These are phyloP conservation scores for Beris morrisii DNA, from an alignment of 2,888 invertebrate genomes.

Conservation along the genomic window DNA sequence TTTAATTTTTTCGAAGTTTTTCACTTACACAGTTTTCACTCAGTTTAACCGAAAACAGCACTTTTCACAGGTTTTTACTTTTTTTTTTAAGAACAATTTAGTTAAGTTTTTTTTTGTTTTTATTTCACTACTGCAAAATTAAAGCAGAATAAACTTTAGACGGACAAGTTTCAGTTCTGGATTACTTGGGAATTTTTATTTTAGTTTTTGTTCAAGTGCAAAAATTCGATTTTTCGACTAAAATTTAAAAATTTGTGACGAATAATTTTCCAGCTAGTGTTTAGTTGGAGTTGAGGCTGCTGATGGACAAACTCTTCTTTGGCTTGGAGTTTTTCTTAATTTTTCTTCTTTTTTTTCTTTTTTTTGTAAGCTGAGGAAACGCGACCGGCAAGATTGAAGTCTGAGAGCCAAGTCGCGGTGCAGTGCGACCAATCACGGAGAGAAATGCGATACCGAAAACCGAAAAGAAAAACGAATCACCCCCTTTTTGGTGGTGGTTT, in stretches of 20 bases:
- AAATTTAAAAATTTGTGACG: slow-evolving; percentile 37
- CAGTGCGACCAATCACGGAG: slow-evolving; percentile 23
- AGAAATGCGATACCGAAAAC: not conserved
- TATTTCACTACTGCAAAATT: slow-evolving; percentile 16
- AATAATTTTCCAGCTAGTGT: slow-evolving; percentile 3
- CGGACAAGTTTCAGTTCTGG: slow-evolving; percentile 45
- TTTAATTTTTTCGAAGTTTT: too few species aligned
- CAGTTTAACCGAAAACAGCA: too few species aligned
- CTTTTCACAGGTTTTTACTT: not conserved
- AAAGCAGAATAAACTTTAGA: slow-evolving; percentile 55
- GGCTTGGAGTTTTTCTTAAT: slow-evolving; percentile 3
- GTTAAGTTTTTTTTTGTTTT: not conserved
- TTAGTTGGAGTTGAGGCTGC: slow-evolving; percentile 1
- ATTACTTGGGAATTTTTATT: not conserved
- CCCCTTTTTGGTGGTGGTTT: slow-evolving; percentile 6
- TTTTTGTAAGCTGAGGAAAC: slow-evolving; percentile 33
- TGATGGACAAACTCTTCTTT: not conserved
- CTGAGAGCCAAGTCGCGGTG: slow-evolving; percentile 41
- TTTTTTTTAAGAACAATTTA: not conserved
- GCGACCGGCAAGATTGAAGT: slow-evolving; percentile 41
- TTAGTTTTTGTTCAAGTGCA: slow-evolving; percentile 4
- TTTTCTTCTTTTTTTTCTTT: slow-evolving; percentile 25
- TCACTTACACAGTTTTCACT: too few species aligned
- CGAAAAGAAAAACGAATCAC: slow-evolving; percentile 19
- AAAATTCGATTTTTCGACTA: slow-evolving; percentile 1